Conservation (phyloP, 2,888 invertebrate genomes). For the Drosophila villosipedis region DNA sequence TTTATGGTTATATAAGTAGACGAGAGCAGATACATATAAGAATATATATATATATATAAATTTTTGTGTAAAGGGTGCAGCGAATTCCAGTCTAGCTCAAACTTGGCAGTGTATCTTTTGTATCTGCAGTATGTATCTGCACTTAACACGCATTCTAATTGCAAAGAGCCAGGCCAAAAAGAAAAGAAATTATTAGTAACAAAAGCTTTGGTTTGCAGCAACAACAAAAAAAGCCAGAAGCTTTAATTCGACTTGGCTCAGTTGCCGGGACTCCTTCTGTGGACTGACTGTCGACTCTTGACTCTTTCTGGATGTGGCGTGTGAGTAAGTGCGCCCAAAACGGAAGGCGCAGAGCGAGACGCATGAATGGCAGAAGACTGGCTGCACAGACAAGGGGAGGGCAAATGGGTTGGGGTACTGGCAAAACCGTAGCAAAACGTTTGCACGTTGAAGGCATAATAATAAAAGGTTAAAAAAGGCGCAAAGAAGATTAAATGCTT, state of each 20-base stretch:
- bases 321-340: constrained; percentile 79
- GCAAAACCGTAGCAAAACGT: constrained; percentile 80
- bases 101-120: constrained; percentile 38
- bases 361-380: constrained; percentile 41
- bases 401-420: background rate
- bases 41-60: background rate
- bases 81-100: constrained; percentile 38
- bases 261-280: constrained; percentile 30
- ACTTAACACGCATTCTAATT: constrained; percentile 85
- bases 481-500: constrained; percentile 83
- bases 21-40: constrained; percentile 5
- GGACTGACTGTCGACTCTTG: constrained; percentile 13
- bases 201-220: constrained; percentile 64
- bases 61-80: constrained; percentile 43
- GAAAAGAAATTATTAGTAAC: constrained; percentile 81
- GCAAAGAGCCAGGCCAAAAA: constrained; percentile 65
- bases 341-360: constrained; percentile 61
- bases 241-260: constrained; percentile 58
- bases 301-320: constrained; percentile 58
- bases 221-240: constrained; percentile 50
- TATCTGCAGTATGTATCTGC: constrained; percentile 60
- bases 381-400: background rate
- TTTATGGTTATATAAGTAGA: constrained; percentile 33
- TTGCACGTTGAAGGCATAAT: constrained; percentile 82
- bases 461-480: constrained; percentile 82